Conservation (phyloP, 1,140 invertebrate species). For the Bombus vancouverensis region DNA sequence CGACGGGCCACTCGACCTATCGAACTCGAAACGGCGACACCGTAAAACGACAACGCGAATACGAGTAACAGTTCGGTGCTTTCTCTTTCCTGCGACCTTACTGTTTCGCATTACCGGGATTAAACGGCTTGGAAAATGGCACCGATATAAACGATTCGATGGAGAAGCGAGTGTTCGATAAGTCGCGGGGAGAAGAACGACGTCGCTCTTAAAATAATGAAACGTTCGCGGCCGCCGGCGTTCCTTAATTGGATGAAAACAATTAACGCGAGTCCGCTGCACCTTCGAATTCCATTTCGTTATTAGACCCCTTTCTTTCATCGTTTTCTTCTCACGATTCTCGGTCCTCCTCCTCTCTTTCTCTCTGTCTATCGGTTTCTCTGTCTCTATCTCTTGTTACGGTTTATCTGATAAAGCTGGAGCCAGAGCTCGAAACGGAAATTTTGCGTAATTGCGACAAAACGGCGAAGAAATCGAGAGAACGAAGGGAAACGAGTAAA, state of each 20-base stretch:
- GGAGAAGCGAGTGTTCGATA: conserved; percentile 53
- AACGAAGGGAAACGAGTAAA: neutral
- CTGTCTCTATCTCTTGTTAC: neutral
- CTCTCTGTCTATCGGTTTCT: neutral
- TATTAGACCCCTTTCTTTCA: conserved; percentile 53
- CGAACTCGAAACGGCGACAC: conserved; percentile 57
- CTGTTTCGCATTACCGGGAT: conserved; percentile 72
- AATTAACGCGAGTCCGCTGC: conserved; percentile 58
- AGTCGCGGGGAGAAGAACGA: conserved; percentile 36
- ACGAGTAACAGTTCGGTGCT: conserved; percentile 1
- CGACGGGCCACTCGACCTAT: conserved; percentile 44
- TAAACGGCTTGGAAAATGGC: conserved; percentile 70
- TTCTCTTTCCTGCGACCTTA: neutral
- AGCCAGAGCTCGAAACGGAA: neutral
- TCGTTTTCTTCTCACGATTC: neutral
- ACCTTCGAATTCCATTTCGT: conserved; percentile 49
- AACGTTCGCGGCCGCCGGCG: conserved; percentile 53
- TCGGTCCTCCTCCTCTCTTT: too few species aligned
- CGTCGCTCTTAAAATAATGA: conserved; percentile 72
- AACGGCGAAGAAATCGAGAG: neutral
- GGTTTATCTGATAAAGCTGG: neutral
- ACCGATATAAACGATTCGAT: conserved; percentile 56
- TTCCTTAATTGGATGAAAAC: conserved; percentile 71
- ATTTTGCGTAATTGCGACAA: conserved; percentile 15
- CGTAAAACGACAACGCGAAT: conserved; percentile 67